Evolutionary conservation across 1,140 invertebrate species (phyloP).

Genomic region (Sycophila sp.): DNA sequence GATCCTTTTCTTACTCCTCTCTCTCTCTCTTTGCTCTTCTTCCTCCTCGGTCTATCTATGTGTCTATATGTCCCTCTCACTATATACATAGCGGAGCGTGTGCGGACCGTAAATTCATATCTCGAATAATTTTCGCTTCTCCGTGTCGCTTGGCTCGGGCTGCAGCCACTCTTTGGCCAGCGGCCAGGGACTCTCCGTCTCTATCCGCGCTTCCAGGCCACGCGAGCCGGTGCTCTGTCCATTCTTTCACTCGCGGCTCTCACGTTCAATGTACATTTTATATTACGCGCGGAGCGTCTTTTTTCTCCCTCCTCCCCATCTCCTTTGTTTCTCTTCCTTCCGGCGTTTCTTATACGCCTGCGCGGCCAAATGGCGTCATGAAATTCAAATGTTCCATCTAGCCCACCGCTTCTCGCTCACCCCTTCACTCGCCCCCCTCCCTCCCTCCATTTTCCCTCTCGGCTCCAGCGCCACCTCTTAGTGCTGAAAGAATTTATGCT

Average conservation of each 20-base stretch:
- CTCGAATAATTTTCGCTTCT: constrained; percentile 36
- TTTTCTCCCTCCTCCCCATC: not conserved
- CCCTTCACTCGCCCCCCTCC: not conserved
- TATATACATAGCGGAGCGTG: not conserved
- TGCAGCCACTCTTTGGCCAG: constrained; percentile 17
- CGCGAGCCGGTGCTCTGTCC: not conserved
- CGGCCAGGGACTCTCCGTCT: not conserved
- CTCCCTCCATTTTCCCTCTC: no score
- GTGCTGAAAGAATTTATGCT: constrained; percentile 35
- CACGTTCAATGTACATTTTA: constrained; percentile 30
- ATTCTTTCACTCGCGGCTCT: not conserved
- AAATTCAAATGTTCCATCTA: constrained; percentile 39
- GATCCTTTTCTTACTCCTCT: not conserved
- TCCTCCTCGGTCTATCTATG: not conserved
- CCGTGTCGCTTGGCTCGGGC: not conserved
- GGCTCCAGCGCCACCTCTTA: no score
- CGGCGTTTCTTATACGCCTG: constrained; percentile 17
- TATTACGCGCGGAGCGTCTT: constrained; percentile 11
- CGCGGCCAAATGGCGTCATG: constrained; percentile 34
- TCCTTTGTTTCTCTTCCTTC: constrained; percentile 20
- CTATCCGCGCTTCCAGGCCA: not conserved
- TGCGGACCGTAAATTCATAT: constrained; percentile 32
- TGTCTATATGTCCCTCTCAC: not conserved
- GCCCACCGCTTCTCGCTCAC: no score
- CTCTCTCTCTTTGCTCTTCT: not conserved